Base-by-base conservation (phyloP, 2,113 vertebrate genomes). In the Haplochromis burtoni region DNA sequence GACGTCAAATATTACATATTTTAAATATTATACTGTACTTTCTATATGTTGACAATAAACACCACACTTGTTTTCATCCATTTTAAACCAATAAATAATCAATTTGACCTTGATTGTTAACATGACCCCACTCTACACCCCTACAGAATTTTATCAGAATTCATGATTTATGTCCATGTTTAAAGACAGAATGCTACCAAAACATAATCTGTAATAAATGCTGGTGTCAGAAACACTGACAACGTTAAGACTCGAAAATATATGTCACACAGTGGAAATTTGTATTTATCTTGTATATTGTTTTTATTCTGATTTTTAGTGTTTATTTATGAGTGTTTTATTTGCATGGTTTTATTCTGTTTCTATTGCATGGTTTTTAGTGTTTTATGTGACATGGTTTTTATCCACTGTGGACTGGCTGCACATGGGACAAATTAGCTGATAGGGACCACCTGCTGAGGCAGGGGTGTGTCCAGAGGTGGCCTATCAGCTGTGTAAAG, bases 171-270 rank as follows among this genome's bases (percentile, higher is more conserved):
- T 63, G 16, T 35, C 16, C 1, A 63, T 7, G 29, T 35, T 33
- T 63, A 63, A 19, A 63, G 29, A 63, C 16, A 35, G 29, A 35
- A 11, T 1, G 29, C 59, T 7, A 63, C 59, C 29, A 63, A 63
- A 63, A 35, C 59, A 63, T 63, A 35, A 63, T 35, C 31, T 63
- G 31, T 63, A 63, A 19, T 35, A 40, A 68, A 68, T 40, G 33
- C 4, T 40, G 10, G 0, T 21, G 63, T 21, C 63, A 68, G 33
- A 68, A 68, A 38, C 7, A 68, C 2, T 68, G 19, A 68, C 19
- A 68, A 38, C 10, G 40, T 40, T 0, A 68, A 38, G 7, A 38
- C 61, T 66, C 10, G 1, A 66, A 68, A 68, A 21, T 35, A 66
- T 66, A 21, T n/a, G n/a, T n/a, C n/a, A n/a, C n/a, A n/a, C n/a